These are phyloP conservation scores for Urocyon cinereoargenteus DNA, from an alignment of 2,797 vertebrate genomes.

Conservation along the genomic window DNA sequence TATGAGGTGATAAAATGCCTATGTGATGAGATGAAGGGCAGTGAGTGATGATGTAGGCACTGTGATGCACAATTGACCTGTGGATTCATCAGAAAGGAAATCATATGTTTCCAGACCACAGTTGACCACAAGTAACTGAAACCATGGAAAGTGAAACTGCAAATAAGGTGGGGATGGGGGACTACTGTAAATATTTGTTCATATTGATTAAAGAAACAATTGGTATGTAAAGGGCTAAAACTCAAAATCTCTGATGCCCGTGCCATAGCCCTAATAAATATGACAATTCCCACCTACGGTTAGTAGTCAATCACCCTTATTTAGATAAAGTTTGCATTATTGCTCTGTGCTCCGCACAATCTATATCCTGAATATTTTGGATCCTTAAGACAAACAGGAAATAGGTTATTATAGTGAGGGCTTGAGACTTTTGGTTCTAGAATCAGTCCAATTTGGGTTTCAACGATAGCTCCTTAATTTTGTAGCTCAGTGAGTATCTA, in stretches of 20 bases:
- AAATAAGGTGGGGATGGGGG: not conserved
- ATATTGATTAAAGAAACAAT: not conserved
- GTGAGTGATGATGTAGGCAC: accelerated
- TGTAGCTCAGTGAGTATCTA: not conserved
- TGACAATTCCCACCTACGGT: not conserved
- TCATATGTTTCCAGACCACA: not conserved
- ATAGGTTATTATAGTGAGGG: not conserved
- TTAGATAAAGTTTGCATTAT: not conserved
- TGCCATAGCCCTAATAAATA: not conserved
- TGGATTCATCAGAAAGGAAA: not conserved
- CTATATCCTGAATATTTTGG: not conserved
- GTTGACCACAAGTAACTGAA: not conserved
- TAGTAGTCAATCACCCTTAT: not conserved
- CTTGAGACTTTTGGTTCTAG: not conserved
- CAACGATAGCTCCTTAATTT: not conserved
- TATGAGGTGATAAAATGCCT: not conserved
- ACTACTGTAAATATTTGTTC: not conserved
- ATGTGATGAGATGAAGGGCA: not conserved
- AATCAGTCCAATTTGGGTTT: not conserved
- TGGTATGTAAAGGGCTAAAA: not conserved
- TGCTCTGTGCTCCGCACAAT: not conserved
- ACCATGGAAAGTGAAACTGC: not conserved
- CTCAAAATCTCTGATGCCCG: not conserved
- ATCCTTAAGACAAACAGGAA: not conserved
- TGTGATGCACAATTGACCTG: not conserved